phyloP scores from a whole-genome alignment of 2,113 vertebrate genomes.

The Sphyrna mokarran region DNA sequence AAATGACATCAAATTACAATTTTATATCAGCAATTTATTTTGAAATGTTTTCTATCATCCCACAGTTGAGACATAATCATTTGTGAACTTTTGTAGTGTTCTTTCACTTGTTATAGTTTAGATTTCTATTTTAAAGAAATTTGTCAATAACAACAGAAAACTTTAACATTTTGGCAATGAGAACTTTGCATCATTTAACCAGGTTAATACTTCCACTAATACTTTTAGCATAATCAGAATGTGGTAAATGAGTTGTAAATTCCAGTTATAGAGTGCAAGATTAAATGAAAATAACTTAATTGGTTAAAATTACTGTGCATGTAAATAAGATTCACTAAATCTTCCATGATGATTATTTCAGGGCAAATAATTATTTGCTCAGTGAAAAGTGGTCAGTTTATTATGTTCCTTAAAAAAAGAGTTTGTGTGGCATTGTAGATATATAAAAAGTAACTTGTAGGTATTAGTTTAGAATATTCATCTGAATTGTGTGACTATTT shows the following conservation, averaged over 20 bases:
- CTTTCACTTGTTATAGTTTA: neutral
- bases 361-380: neutral
- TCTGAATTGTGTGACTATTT: neutral
- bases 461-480: neutral
- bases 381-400: neutral
- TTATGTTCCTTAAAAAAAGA: neutral
- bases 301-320: neutral
- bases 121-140: neutral
- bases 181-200: neutral
- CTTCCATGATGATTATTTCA: neutral
- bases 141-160: neutral
- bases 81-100: neutral
- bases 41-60: neutral
- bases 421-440: neutral
- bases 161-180: neutral
- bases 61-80: neutral
- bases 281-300: conserved; percentile 13
- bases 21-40: neutral
- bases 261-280: neutral
- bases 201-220: neutral
- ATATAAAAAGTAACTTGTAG: neutral
- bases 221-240: conserved; percentile 13
- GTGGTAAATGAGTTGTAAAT: neutral
- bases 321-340: neutral
- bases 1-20: neutral